A percentile compares a stretch with the other conserved stretches of the same genome.
phyloP scores from a whole-genome alignment of 2,888 invertebrate genomes.

The Apotomis turbidana region DNA sequence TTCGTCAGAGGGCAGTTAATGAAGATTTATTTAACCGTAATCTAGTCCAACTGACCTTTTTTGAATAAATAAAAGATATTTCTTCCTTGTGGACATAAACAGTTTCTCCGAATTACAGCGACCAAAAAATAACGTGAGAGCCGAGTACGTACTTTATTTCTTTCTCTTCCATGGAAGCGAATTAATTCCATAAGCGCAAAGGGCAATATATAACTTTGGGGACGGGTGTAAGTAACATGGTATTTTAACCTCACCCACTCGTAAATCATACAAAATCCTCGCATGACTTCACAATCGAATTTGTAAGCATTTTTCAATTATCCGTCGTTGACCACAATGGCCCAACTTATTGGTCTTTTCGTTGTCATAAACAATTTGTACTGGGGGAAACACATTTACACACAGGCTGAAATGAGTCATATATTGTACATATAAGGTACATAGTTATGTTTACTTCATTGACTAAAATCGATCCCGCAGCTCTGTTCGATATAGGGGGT shows the following conservation, averaged over 20 bases:
- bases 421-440: constrained; percentile 29
- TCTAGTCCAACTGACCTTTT: constrained; percentile 3
- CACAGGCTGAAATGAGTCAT: constrained; percentile 50
- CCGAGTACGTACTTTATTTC: constrained; percentile 26
- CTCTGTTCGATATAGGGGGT: constrained; percentile 60
- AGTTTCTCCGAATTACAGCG: constrained; percentile 6
- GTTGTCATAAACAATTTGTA: constrained; percentile 73
- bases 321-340: constrained; percentile 80
- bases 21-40: constrained; percentile 22
- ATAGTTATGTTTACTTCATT: constrained; percentile 43
- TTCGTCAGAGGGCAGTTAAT: constrained; percentile 16
- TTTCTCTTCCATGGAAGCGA: constrained; percentile 28
- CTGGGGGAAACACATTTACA: constrained; percentile 49
- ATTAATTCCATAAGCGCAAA: constrained; percentile 44
- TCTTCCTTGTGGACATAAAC: background rate
- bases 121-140: constrained; percentile 10
- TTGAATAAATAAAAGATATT: background rate
- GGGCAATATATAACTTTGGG: constrained; percentile 56
- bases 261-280: constrained; percentile 75
- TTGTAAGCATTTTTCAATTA: constrained; percentile 81
- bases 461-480: constrained; percentile 57
- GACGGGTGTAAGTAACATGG: constrained; percentile 55
- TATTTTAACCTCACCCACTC: constrained; percentile 64
- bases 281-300: constrained; percentile 75
- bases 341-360: constrained; percentile 74